These are phyloP conservation scores for Octomys mimax DNA, from an alignment of 2,797 vertebrate species.

Conservation along the genomic window DNA sequence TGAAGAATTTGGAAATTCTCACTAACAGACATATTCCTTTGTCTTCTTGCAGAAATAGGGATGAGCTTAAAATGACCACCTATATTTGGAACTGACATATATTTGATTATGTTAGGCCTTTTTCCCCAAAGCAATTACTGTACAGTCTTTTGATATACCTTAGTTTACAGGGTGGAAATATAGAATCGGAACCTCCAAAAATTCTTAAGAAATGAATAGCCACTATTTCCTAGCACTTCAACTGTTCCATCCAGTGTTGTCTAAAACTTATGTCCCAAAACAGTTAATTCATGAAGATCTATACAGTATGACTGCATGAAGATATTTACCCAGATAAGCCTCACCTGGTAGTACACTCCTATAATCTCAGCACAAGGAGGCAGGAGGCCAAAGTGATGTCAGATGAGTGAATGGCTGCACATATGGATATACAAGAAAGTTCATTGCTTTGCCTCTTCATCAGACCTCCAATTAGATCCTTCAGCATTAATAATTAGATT, in stretches of 20 bases:
- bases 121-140: background rate
- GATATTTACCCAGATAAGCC: background rate
- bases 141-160: slow-evolving; percentile 61
- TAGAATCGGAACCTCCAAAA: slow-evolving; percentile 19
- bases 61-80: slow-evolving; percentile 34
- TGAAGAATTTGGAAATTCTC: slow-evolving; percentile 38
- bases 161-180: slow-evolving; percentile 21
- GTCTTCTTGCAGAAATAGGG: slow-evolving; percentile 38
- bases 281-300: slow-evolving; percentile 59
- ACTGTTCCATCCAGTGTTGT: background rate
- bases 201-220: slow-evolving; percentile 60
- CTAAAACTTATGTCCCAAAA: background rate
- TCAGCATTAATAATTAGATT: slow-evolving; percentile 43
- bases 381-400: background rate
- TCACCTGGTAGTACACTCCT: background rate
- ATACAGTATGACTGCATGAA: slow-evolving; percentile 7
- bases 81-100: slow-evolving; percentile 52
- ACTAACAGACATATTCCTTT: background rate
- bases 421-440: background rate
- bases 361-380: background rate
- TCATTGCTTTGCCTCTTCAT: slow-evolving; percentile 39
- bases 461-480: background rate
- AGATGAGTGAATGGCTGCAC: slow-evolving; percentile 47
- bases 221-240: background rate
- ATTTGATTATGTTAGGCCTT: slow-evolving; percentile 56